Percentiles rank a stretch among this genome's conserved stretches.
These are phyloP conservation scores for Rhagium mordax DNA, from an alignment of 2,888 invertebrate species.

Conservation along the genomic window DNA sequence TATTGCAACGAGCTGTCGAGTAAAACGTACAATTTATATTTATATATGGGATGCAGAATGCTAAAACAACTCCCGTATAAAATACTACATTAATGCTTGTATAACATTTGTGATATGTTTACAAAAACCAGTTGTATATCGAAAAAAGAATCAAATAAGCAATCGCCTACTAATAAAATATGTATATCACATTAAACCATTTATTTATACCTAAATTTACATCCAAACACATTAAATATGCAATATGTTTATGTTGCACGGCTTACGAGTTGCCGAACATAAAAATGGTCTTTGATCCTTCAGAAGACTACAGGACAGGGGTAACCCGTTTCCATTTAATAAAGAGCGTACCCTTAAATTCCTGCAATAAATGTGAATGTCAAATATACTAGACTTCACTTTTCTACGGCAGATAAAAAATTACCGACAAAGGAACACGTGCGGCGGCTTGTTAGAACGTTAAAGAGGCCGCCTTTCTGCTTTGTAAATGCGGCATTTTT, in stretches of 20 bases:
- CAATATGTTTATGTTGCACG: constrained; percentile 14
- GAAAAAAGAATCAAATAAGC: constrained; percentile 22
- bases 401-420: too few species aligned
- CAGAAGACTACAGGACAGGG: too few species aligned
- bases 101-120: constrained; percentile 22
- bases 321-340: too few species aligned
- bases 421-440: too few species aligned
- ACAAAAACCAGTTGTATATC: constrained; percentile 10
- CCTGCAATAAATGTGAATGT: too few species aligned
- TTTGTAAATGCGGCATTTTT: too few species aligned
- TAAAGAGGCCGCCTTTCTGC: too few species aligned
- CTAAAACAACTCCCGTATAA: constrained; percentile 15
- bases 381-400: too few species aligned
- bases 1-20: constrained; percentile 18
- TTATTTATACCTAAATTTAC: constrained; percentile 4
- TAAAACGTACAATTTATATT: constrained; percentile 14
- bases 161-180: constrained; percentile 20
- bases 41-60: constrained; percentile 12
- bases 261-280: background rate
- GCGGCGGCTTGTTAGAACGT: too few species aligned
- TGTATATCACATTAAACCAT: constrained; percentile 15
- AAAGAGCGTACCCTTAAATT: too few species aligned
- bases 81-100: constrained; percentile 18
- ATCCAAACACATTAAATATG: constrained; percentile 15
- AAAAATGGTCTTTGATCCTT: background rate